These are phyloP conservation scores for Jacana jacana DNA, from an alignment of 2,113 vertebrate species.

Conservation along the genomic window DNA sequence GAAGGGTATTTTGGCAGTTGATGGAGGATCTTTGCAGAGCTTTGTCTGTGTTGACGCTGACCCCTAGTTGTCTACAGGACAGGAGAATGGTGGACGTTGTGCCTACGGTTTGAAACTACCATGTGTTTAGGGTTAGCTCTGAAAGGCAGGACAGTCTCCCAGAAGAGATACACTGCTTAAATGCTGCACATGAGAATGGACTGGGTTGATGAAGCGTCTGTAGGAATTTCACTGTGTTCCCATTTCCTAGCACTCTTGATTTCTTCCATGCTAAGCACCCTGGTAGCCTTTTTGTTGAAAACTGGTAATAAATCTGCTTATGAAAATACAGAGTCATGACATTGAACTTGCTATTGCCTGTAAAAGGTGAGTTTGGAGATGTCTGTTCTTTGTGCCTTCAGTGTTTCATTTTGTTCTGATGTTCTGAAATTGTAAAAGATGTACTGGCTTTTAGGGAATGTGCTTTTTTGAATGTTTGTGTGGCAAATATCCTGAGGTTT, in stretches of 20 bases:
- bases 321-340: not conserved
- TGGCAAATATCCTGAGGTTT: not conserved
- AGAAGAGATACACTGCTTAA: not conserved
- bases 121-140: not conserved
- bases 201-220: not conserved
- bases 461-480: not conserved
- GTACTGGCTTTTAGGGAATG: not conserved
- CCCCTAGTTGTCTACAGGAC: not conserved
- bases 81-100: not conserved
- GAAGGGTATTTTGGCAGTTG: not conserved
- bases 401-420: not conserved
- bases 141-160: not conserved
- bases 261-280: not conserved
- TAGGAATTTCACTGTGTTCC: not conserved
- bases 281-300: not conserved
- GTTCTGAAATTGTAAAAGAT: not conserved
- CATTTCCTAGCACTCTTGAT: not conserved
- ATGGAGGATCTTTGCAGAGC: not conserved
- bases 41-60: slow-evolving; percentile 29
- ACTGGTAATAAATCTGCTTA: not conserved
- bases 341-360: not conserved
- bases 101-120: not conserved
- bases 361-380: not conserved
- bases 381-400: not conserved
- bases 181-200: not conserved